Base-by-base conservation (phyloP, 2,797 vertebrate species). In the Anas georgica region DNA sequence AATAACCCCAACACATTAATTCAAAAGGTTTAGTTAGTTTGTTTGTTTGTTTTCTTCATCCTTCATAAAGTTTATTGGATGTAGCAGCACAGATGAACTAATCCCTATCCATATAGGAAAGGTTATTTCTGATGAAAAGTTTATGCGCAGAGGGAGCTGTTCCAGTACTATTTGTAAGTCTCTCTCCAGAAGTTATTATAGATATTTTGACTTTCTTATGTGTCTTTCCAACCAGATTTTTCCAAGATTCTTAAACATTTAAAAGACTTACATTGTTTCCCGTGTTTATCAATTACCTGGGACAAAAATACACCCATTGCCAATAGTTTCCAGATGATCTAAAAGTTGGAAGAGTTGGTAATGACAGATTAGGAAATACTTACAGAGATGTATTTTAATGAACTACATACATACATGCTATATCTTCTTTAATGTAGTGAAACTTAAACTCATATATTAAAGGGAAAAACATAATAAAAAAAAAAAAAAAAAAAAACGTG, bases 31-130 rank as follows among this genome's bases (percentile, higher is more conserved):
- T 23, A 7, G 46, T 48, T 48, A 12, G 46, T 46, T 48, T 22
- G 3, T 22, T 48, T 48, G 46, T 48, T 48, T 48, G 48, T 48
- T 66, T 86, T 63, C 92, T 92, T 91, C 86, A 67, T 86, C 41
- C 60, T 83, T 94, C 82, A 60, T 62, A 74, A 94, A 94, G 17
- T 50, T 54, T 90, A 90, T 84, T 69, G 35, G 55, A 39, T 86
- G 29, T n/a, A 82, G 43, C 39, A 86, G 60, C 39, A 89, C 35
- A 72, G 73, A 81, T 78, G 72, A 73, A 91, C 82, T 91, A 96
- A 86, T 88, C 79, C 84, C 54, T 48, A 12, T 77, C 67, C 78
- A n/a, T 63, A 33, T 22, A 33, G 93, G 79, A 75, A 81, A 33
- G 69, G 12, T 56, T 66, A 33, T 28, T 81, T 96, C 85, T 77